A percentile compares a stretch with the other conserved stretches of the same genome.
These are phyloP conservation scores for Micromesistius poutassou DNA, from an alignment of 2,797 vertebrate genomes.

Conservation along the genomic window DNA sequence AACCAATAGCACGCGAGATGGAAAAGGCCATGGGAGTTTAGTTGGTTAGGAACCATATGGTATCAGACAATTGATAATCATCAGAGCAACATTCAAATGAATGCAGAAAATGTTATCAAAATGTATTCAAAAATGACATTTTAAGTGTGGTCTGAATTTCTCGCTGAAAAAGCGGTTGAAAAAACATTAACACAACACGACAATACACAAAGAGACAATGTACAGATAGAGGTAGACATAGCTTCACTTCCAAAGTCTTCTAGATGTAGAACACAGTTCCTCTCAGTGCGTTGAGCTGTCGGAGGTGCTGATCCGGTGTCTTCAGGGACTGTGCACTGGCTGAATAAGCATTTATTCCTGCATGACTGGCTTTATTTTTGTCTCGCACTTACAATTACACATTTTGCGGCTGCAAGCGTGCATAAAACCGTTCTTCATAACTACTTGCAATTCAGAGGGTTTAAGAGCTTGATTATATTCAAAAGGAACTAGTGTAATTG, in stretches of 20 bases:
- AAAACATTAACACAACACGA: background rate
- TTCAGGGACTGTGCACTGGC: background rate
- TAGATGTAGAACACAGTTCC: background rate
- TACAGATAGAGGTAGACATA: background rate
- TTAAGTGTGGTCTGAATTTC: background rate
- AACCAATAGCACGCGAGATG: background rate
- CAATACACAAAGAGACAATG: background rate
- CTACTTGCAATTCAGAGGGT: background rate
- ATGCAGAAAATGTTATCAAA: background rate
- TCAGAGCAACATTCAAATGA: background rate
- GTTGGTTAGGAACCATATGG: background rate
- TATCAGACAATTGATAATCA: background rate
- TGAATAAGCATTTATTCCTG: background rate
- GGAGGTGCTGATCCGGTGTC: background rate
- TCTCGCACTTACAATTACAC: background rate
- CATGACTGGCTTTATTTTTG: background rate
- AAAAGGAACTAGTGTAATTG: background rate
- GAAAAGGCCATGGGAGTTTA: background rate
- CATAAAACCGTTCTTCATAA: background rate
- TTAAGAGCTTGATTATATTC: background rate
- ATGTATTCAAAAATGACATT: background rate
- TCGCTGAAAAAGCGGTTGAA: background rate
- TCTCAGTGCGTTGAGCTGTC: background rate
- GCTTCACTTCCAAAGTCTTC: background rate
- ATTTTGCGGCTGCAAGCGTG: background rate